A percentile compares a stretch with the other conserved stretches of the same genome.
Conservation (phyloP, 2,797 vertebrate genomes). For the Myotis vivesi region DNA sequence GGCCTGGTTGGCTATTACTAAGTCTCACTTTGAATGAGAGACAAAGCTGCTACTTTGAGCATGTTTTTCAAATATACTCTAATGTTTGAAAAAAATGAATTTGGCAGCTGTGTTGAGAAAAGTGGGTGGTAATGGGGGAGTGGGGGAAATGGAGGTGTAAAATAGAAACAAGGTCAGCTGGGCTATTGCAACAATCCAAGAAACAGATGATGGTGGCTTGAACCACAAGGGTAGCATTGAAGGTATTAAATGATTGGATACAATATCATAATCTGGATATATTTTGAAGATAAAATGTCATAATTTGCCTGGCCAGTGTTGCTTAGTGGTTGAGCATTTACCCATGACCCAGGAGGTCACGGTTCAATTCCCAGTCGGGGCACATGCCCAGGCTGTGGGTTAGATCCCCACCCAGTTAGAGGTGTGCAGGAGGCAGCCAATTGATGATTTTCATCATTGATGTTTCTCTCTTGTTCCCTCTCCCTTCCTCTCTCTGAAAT, state of each 20-base stretch:
- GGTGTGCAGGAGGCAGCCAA: no score
- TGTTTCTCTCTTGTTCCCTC: no score
- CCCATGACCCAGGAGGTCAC: no score
- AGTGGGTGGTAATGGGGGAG: not conserved
- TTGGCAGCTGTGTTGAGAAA: not conserved
- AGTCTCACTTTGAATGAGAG: not conserved
- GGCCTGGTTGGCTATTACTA: not conserved
- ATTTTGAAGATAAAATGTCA: not conserved
- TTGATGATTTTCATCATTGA: no score
- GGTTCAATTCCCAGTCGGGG: no score
- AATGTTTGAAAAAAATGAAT: not conserved
- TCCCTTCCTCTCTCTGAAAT: no score
- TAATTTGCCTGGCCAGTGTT: no score
- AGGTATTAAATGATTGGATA: not conserved
- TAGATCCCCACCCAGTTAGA: no score
- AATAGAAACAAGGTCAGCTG: not conserved
- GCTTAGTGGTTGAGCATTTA: no score
- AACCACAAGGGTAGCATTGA: not conserved
- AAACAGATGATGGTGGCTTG: not conserved
- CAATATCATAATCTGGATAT: not conserved
- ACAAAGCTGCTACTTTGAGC: not conserved
- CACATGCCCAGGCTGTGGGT: no score
- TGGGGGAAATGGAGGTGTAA: not conserved
- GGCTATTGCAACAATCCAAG: not conserved
- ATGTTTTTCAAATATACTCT: not conserved